Conservation (phyloP, 2,888 invertebrate species). For the Leptopilina myrica region DNA sequence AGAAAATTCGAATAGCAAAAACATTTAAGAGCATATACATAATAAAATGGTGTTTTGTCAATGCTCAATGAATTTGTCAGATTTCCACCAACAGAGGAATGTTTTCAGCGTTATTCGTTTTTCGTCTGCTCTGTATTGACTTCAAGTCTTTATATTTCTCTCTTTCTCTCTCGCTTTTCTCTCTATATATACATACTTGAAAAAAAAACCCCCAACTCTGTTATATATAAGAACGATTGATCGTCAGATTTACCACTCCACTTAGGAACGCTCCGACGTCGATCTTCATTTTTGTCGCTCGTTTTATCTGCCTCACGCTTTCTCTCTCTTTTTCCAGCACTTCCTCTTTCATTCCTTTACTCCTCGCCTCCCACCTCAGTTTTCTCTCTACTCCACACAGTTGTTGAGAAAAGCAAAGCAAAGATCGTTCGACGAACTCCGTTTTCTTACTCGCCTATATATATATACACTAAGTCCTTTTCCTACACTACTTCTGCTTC, state of each 20-base stretch:
- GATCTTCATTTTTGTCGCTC: slow-evolving; percentile 35
- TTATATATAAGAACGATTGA: slow-evolving; percentile 27
- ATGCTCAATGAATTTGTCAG: too few species aligned
- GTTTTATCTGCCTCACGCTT: slow-evolving; percentile 16
- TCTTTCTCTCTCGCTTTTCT: too few species aligned
- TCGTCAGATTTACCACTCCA: slow-evolving; percentile 38
- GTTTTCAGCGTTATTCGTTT: too few species aligned
- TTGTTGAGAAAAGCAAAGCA: slow-evolving; percentile 24
- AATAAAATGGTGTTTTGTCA: too few species aligned
- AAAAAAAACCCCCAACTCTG: neutral
- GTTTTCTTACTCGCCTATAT: slow-evolving; percentile 16
- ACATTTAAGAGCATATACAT: too few species aligned
- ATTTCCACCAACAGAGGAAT: too few species aligned
- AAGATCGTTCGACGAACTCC: slow-evolving; percentile 30
- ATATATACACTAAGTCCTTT: slow-evolving; percentile 17
- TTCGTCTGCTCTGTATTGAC: too few species aligned
- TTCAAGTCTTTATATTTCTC: too few species aligned
- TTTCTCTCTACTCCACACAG: too few species aligned
- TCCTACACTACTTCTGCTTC: slow-evolving; percentile 28
- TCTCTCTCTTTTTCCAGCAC: neutral
- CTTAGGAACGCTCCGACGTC: slow-evolving; percentile 36
- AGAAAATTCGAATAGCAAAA: too few species aligned
- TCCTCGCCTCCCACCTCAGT: neutral
- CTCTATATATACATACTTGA: neutral
- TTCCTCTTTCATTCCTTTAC: neutral